A percentile compares a stretch with the other conserved stretches of the same genome.
Evolutionary conservation across 2,113 vertebrate genomes (phyloP).

Genomic region (Equus quagga): DNA sequence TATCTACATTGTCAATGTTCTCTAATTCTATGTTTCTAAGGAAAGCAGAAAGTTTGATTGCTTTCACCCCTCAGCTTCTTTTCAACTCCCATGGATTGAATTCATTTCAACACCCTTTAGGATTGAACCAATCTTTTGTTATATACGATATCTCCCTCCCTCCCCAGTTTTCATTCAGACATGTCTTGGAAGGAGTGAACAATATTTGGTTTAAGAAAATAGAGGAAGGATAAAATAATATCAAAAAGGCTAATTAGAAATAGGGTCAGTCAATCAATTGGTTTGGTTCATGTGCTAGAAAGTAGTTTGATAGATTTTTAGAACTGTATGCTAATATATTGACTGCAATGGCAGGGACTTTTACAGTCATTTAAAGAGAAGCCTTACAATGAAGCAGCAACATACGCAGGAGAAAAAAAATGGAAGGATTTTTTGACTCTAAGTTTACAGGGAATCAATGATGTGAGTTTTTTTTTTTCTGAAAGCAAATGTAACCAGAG

Average conservation of each 20-base stretch:
- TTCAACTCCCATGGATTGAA: background rate
- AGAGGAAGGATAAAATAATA: background rate
- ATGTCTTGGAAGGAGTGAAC: background rate
- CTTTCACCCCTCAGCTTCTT: background rate
- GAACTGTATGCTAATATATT: background rate
- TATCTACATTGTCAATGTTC: background rate
- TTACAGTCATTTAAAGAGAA: background rate
- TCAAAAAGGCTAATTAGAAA: background rate
- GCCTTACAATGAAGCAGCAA: background rate
- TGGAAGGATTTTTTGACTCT: background rate
- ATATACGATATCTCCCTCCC: background rate
- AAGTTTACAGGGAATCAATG: background rate
- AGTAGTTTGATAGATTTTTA: background rate
- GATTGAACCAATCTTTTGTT: background rate
- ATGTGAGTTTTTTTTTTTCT: background rate
- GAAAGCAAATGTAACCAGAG: background rate
- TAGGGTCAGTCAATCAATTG: background rate
- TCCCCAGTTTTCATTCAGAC: background rate
- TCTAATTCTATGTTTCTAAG: background rate
- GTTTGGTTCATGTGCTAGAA: background rate
- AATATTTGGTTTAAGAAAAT: background rate
- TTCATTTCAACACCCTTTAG: background rate
- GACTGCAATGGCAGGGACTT: background rate
- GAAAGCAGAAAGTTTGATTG: background rate
- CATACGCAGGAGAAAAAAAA: no score